Evolutionary conservation across 2,797 vertebrate species (phyloP).

Genomic region (Pangasius macronema): DNA sequence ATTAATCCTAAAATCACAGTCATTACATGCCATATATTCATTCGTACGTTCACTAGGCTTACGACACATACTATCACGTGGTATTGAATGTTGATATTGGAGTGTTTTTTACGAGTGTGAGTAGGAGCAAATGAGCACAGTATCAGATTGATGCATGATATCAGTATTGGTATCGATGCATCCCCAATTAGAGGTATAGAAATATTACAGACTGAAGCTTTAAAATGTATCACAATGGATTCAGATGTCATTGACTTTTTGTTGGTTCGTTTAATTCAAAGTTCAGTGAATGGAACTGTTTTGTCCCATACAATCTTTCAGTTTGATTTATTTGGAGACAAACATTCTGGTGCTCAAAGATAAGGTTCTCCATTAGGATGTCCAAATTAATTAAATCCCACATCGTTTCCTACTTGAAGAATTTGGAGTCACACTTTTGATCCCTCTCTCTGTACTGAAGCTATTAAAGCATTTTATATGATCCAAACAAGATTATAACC

Average conservation of each 20-base stretch:
- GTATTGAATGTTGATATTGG: not conserved
- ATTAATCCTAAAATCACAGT: not conserved
- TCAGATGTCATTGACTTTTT: not conserved
- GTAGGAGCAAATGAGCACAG: not conserved
- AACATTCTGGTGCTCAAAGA: not conserved
- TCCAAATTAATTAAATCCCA: not conserved
- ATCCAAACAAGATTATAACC: not conserved
- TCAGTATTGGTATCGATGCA: not conserved
- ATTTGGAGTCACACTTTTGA: not conserved
- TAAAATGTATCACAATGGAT: not conserved
- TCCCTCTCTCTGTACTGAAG: not conserved
- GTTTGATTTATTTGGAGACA: not conserved
- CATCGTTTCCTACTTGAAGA: not conserved
- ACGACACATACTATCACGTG: not conserved
- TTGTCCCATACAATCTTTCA: not conserved
- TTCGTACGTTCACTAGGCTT: not conserved
- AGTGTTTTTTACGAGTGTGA: not conserved
- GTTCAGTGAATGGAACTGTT: not conserved
- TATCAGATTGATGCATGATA: not conserved
- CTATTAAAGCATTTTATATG: not conserved
- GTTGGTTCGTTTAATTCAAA: not conserved
- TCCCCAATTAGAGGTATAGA: not conserved
- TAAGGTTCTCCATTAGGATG: not conserved
- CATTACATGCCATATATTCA: not conserved
- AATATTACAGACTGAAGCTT: not conserved